These are phyloP conservation scores for Leptocoma aspasia DNA, from an alignment of 2,113 vertebrate species.

Conservation along the genomic window DNA sequence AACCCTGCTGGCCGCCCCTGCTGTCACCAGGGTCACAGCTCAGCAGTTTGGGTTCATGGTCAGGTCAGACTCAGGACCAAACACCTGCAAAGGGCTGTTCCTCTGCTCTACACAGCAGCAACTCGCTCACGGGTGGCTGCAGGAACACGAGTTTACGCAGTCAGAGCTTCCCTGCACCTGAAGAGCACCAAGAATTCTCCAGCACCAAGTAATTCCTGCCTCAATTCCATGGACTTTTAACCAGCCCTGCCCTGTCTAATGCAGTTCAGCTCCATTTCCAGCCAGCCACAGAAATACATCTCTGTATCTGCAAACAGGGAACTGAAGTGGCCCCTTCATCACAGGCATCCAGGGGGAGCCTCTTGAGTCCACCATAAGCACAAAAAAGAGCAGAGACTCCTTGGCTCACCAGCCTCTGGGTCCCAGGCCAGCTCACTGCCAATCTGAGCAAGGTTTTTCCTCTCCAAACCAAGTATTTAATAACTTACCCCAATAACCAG, in stretches of 20 bases:
- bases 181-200: not conserved
- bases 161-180: not conserved
- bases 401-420: not conserved
- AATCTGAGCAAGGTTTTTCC: not conserved
- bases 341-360: not conserved
- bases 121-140: accelerated
- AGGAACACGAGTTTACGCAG: not conserved
- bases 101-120: not conserved
- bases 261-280: not conserved
- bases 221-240: not conserved
- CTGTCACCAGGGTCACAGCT: not conserved
- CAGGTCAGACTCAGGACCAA: not conserved
- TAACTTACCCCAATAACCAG: not conserved
- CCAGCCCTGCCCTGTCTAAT: not conserved
- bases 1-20: accelerated
- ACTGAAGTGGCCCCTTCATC: not conserved
- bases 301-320: not conserved
- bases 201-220: not conserved
- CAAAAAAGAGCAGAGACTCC: not conserved
- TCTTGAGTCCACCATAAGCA: not conserved
- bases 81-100: accelerated
- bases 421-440: not conserved
- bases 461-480: not conserved
- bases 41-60: not conserved
- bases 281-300: not conserved